Evolutionary conservation across 92 coral and sea anemone genomes (phyloP).

Genomic region (Bergia sp.): DNA sequence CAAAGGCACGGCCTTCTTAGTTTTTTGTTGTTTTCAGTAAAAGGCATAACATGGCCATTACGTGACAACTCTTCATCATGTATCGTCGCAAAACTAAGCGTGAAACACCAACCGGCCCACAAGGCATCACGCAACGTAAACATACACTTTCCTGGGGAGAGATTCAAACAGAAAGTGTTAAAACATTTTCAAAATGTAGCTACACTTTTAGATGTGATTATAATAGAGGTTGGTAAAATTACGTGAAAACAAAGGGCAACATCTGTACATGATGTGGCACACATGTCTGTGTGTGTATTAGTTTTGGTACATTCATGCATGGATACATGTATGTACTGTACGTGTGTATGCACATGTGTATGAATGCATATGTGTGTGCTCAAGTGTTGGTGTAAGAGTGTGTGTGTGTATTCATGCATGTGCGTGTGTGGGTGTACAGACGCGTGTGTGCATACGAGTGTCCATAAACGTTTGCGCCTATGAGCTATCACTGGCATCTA

Average conservation of each 20-base stretch:
- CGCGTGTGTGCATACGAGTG: background rate
- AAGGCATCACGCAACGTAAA: constrained; percentile 71
- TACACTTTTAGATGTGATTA: too few species aligned
- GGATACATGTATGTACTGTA: background rate
- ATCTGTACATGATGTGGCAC: background rate
- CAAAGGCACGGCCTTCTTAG: background rate
- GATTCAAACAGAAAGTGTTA: background rate
- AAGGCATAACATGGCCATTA: background rate
- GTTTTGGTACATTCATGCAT: background rate
- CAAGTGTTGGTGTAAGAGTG: too few species aligned
- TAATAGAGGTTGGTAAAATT: background rate
- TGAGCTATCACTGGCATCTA: too few species aligned
- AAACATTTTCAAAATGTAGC: background rate
- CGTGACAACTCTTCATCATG: background rate
- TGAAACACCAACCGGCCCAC: background rate
- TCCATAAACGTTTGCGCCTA: too few species aligned
- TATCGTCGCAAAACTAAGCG: background rate
- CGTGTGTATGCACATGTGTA: background rate
- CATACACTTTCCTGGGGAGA: constrained; percentile 71
- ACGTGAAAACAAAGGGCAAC: background rate
- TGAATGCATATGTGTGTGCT: background rate
- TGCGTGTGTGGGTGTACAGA: background rate
- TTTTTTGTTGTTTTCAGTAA: background rate
- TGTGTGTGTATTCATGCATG: background rate
- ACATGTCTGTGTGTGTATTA: background rate